These are phyloP conservation scores for Ormyrus rosae DNA, from an alignment of 2,888 invertebrate genomes.

Conservation along the genomic window DNA sequence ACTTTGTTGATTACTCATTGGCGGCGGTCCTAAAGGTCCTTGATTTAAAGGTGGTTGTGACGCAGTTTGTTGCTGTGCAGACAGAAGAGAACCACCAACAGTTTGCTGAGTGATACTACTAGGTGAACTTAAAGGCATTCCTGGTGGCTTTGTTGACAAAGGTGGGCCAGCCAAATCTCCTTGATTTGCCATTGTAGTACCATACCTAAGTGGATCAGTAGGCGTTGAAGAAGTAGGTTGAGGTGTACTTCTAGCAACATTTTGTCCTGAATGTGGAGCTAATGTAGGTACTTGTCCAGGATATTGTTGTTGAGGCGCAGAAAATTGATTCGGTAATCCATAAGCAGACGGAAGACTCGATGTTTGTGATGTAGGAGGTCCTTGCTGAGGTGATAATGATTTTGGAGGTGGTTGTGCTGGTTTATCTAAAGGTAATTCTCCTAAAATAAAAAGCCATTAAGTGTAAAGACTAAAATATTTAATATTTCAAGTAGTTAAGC, in stretches of 20 bases:
- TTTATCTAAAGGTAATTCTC: constrained; percentile 37
- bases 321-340: constrained; percentile 61
- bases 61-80: constrained; percentile 11
- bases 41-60: constrained; percentile 12
- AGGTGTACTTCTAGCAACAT: constrained; percentile 46
- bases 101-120: constrained; percentile 31
- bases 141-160: constrained; percentile 54
- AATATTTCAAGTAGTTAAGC: no score
- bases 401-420: constrained; percentile 46
- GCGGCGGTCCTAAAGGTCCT: constrained; percentile 13
- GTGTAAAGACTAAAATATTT: no score
- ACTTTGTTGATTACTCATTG: constrained; percentile 55
- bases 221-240: constrained; percentile 29
- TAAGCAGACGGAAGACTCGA: constrained; percentile 64
- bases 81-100: constrained; percentile 54
- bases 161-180: constrained; percentile 54
- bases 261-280: constrained; percentile 50
- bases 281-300: constrained; percentile 56
- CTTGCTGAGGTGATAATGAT: constrained; percentile 56
- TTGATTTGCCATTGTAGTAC: constrained; percentile 54
- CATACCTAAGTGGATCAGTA: constrained; percentile 46
- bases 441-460: constrained; percentile 27
- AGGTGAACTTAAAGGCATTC: constrained; percentile 15
- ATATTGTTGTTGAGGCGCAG: constrained; percentile 53
- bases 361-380: constrained; percentile 59